Evolutionary conservation across 2,797 vertebrate species (phyloP).

Genomic region (Melopsittacus undulatus): DNA sequence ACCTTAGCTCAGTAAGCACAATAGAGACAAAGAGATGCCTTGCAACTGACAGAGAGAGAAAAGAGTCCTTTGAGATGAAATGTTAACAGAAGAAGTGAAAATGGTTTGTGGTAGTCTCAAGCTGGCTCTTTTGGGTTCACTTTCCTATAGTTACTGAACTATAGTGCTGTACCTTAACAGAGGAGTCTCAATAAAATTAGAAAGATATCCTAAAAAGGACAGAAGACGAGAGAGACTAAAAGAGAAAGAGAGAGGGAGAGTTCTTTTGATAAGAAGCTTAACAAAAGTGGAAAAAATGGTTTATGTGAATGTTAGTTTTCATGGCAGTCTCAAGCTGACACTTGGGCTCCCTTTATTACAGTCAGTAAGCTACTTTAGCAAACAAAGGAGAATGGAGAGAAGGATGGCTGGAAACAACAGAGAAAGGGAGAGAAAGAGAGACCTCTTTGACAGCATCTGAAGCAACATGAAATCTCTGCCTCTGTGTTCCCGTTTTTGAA

Average conservation of each 20-base stretch:
- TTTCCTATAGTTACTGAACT: slow-evolving; percentile 81
- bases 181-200: slow-evolving; percentile 83
- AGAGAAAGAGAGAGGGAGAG: slow-evolving; percentile 54
- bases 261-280: slow-evolving; percentile 79
- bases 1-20: slow-evolving; percentile 77
- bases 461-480: slow-evolving; percentile 50
- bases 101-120: slow-evolving; percentile 81
- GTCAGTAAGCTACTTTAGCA: slow-evolving; percentile 76
- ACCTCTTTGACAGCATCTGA: slow-evolving; percentile 61
- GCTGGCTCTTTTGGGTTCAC: slow-evolving; percentile 82
- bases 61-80: slow-evolving; percentile 84
- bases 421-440: slow-evolving; percentile 24
- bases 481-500: slow-evolving; percentile 43
- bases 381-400: slow-evolving; percentile 70
- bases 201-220: slow-evolving; percentile 79
- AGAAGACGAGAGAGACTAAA: slow-evolving; percentile 67
- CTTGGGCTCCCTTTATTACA: slow-evolving; percentile 74
- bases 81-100: slow-evolving; percentile 81
- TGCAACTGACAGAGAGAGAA: slow-evolving; percentile 80
- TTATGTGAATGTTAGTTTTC: slow-evolving; percentile 79
- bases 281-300: slow-evolving; percentile 79
- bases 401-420: slow-evolving; percentile 71
- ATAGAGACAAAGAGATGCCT: slow-evolving; percentile 81
- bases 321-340: slow-evolving; percentile 73
- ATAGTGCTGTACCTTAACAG: slow-evolving; percentile 77